phyloP scores from a whole-genome alignment of 2,888 invertebrate genomes.

The Coenonympha arcania region DNA sequence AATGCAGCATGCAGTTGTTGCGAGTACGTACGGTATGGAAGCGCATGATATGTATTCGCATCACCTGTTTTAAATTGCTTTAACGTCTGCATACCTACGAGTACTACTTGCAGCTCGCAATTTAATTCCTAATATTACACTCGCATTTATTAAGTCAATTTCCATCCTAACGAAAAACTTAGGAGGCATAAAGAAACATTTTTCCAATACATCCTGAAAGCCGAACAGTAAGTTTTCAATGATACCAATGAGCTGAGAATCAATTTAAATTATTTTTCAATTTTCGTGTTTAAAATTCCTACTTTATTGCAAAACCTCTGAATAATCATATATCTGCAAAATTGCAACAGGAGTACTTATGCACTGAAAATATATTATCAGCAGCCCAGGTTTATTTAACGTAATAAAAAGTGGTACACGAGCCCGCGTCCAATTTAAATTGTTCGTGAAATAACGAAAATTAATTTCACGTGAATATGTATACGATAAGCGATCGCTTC shows the following conservation, averaged over 20 bases:
- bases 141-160: neutral
- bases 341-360: conserved; percentile 9
- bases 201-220: too few relatives aligned
- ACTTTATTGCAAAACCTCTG: conserved; percentile 6
- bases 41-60: conserved; percentile 8
- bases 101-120: neutral
- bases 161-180: neutral
- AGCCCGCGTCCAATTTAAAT: conserved; percentile 25
- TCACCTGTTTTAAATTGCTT: conserved; percentile 13
- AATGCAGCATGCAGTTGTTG: conserved; percentile 11
- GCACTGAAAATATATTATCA: conserved; percentile 18
- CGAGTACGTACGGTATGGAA: conserved; percentile 2
- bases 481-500: conserved; percentile 50
- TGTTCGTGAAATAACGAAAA: conserved; percentile 40
- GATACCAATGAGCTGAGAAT: too few relatives aligned
- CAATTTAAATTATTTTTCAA: neutral
- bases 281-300: conserved; percentile 6
- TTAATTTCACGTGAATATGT: conserved; percentile 47
- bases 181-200: too few relatives aligned
- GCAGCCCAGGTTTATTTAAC: conserved; percentile 10
- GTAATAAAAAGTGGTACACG: conserved; percentile 10
- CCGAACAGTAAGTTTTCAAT: too few relatives aligned
- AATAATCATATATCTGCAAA: conserved; percentile 14
- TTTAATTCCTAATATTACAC: neutral
- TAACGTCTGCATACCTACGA: conserved; percentile 2